Conservation (phyloP, 2,797 vertebrate species). For the Sarcoramphus papa region DNA sequence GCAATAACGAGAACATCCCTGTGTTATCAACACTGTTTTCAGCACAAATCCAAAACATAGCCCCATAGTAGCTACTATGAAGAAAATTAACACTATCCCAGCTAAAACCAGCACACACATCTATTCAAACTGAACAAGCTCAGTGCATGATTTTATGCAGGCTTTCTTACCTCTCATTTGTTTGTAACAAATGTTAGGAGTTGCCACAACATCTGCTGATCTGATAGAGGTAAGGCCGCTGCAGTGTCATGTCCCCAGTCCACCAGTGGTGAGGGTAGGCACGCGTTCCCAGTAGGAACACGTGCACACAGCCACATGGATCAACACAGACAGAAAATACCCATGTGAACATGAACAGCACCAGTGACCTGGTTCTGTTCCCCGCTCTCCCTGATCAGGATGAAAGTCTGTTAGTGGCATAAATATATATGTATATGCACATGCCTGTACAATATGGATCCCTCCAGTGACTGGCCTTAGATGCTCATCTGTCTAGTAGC, state of each 20-base stretch:
- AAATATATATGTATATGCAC: too few relatives aligned
- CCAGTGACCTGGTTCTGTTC: neutral
- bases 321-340: neutral
- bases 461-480: neutral
- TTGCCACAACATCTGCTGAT: neutral
- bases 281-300: neutral
- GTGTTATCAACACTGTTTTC: too few relatives aligned
- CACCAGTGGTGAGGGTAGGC: neutral
- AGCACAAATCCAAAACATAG: too few relatives aligned
- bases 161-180: neutral
- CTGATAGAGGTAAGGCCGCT: neutral
- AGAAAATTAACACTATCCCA: too few relatives aligned
- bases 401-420: neutral
- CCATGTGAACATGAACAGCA: neutral
- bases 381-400: neutral
- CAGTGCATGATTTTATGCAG: neutral
- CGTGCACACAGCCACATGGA: accelerated
- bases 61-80: too few relatives aligned
- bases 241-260: neutral
- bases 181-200: neutral
- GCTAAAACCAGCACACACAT: too few relatives aligned
- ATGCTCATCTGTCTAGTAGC: neutral
- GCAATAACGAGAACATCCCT: too few relatives aligned
- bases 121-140: too few relatives aligned
- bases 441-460: neutral